phyloP scores from a whole-genome alignment of 1,140 invertebrate species.

The Yoshiicerus persimilis region DNA sequence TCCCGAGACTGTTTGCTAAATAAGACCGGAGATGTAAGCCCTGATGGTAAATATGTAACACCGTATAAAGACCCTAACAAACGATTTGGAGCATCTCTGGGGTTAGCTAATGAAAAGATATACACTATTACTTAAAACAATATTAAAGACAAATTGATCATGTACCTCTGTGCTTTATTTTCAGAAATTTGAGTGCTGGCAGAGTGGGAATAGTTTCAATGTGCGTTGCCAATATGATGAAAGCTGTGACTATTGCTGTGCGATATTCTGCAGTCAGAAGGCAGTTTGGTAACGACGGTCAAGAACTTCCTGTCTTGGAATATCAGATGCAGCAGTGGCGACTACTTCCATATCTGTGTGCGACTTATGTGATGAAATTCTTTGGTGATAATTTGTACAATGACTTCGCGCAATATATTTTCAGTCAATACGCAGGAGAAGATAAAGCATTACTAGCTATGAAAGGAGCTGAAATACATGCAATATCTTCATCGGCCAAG shows the following conservation, averaged over 20 bases:
- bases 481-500: slow-evolving; percentile 87
- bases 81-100: slow-evolving; percentile 69
- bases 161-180: too few species aligned
- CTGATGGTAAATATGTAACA: slow-evolving; percentile 60
- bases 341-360: slow-evolving; percentile 61
- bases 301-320: slow-evolving; percentile 62
- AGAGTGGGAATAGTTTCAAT: slow-evolving; percentile 53
- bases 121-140: too few species aligned
- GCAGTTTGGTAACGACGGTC: slow-evolving; percentile 59
- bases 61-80: slow-evolving; percentile 56
- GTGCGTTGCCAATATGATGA: slow-evolving; percentile 56
- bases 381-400: slow-evolving; percentile 57
- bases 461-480: slow-evolving; percentile 84
- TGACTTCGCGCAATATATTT: slow-evolving; percentile 58
- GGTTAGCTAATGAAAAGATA: too few species aligned
- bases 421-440: slow-evolving; percentile 49
- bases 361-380: slow-evolving; percentile 57
- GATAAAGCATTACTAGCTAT: slow-evolving; percentile 57
- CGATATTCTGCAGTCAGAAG: slow-evolving; percentile 62
- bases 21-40: slow-evolving; percentile 62
- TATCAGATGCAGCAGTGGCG: slow-evolving; percentile 66
- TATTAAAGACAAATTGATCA: too few species aligned
- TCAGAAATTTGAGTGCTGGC: slow-evolving; percentile 77
- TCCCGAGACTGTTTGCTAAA: slow-evolving; percentile 61
- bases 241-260: slow-evolving; percentile 59